Percentiles rank a stretch among this genome's conserved stretches.
Conservation (phyloP, 2,113 vertebrate species). For the Pandion haliaetus region DNA sequence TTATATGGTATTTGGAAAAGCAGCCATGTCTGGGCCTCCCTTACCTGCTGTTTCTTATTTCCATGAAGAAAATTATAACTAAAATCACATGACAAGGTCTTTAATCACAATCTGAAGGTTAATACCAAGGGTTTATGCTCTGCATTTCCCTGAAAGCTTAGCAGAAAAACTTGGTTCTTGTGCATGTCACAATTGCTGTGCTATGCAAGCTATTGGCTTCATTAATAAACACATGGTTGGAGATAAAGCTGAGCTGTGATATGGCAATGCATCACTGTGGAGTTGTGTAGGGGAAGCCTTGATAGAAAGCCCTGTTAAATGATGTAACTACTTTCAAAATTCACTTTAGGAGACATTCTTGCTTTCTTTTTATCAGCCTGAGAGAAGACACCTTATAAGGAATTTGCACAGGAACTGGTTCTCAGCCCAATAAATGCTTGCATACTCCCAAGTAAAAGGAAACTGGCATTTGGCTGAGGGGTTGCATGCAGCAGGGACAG, state of each 20-base stretch:
- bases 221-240: background rate
- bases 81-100: background rate
- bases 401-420: background rate
- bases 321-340: background rate
- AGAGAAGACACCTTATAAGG: background rate
- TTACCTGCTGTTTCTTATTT: background rate
- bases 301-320: background rate
- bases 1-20: slow-evolving; percentile 10
- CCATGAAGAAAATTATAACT: background rate
- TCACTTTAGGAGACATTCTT: background rate
- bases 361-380: background rate
- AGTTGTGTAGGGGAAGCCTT: background rate
- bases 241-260: background rate
- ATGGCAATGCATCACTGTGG: background rate
- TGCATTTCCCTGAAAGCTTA: background rate
- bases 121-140: background rate
- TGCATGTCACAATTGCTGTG: background rate
- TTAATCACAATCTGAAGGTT: background rate
- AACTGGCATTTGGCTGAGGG: background rate
- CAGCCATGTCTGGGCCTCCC: background rate
- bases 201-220: background rate
- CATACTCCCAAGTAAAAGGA: background rate
- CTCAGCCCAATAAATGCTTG: background rate
- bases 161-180: background rate
- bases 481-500: background rate